Evolutionary conservation across 2,888 invertebrate species (phyloP).

Genomic region (Scaptomyza parva): DNA sequence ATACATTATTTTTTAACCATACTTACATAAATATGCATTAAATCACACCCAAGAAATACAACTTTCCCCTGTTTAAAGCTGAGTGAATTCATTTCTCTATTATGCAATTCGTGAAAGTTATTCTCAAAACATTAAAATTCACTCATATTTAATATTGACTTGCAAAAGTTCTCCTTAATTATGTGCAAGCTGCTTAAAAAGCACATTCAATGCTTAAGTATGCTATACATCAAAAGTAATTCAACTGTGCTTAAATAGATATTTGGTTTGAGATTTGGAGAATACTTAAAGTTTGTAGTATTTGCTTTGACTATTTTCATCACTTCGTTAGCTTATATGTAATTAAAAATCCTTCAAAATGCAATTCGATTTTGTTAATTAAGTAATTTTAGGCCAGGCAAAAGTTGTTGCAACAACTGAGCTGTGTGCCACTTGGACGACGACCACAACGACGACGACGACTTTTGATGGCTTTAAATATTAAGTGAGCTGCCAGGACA

Average conservation of each 20-base stretch:
- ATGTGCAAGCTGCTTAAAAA: neutral
- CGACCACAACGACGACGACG: too few relatives aligned
- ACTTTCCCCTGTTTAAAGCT: too few relatives aligned
- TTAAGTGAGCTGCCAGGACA: slow-evolving; percentile 56
- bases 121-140: neutral
- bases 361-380: slow-evolving; percentile 50
- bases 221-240: neutral
- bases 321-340: neutral
- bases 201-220: neutral
- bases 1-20: too few relatives aligned
- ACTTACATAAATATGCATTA: too few relatives aligned
- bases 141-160: neutral
- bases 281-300: neutral
- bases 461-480: slow-evolving; percentile 65
- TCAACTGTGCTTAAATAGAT: neutral
- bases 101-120: too few relatives aligned
- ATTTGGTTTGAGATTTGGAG: neutral
- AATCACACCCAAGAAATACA: too few relatives aligned
- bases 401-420: slow-evolving; percentile 18
- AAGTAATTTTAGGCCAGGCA: slow-evolving; percentile 27
- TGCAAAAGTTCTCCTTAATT: neutral
- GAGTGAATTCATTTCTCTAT: too few relatives aligned
- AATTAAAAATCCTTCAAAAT: slow-evolving; percentile 6
- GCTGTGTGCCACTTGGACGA: slow-evolving; percentile 51
- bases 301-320: neutral